Evolutionary conservation across 2,888 invertebrate genomes (phyloP), one percentile per base, ranked within the genome.

Genomic region (Plebejus melissa): DNA sequence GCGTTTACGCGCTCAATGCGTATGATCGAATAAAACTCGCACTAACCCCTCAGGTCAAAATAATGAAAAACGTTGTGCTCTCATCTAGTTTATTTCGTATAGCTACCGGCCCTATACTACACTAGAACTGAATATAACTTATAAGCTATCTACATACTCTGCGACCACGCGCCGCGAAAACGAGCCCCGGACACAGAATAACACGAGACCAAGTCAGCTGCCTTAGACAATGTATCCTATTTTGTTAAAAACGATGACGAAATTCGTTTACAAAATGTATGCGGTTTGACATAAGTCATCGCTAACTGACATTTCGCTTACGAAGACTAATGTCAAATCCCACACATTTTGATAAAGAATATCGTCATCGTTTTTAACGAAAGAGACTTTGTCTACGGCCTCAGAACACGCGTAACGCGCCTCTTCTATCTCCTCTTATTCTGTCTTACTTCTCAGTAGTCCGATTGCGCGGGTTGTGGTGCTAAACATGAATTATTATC

Each of bases 51-150:
- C n/a, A n/a, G 57, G 41, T 7, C 22, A 60, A 50, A 75, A 72
- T 76, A 65, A 78, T 77, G 77, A 41, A 72, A 58, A 58, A 36
- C 65, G 2, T 2, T 69, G 60, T 54, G 36, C 41, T 77, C 65
- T 74, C 60, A 79, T 76, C 76, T 77, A 78, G 57, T 80, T 80
- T 80, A 79, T 79, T 80, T 75, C 77, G 69, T 71, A 22, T 22
- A 75, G 72, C 77, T 78, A 79, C 77, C 65, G 50, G 74, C 76
- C 84, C 86, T 88, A 88, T 86, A 86, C 86, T 79, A 80, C 28
- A 75, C 87, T 87, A 88, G 72, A 75, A 76, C 70, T 78, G 75
- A 77, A 77, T 77, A 76, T 50, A 46, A 16, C 46, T 76, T 77
- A 76, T 50, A 46, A 16, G 54, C 76, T 76, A 76, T 77, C 13